Evolutionary conservation across 2,888 invertebrate species (phyloP).

Genomic region (Limnephilus rhombicus): DNA sequence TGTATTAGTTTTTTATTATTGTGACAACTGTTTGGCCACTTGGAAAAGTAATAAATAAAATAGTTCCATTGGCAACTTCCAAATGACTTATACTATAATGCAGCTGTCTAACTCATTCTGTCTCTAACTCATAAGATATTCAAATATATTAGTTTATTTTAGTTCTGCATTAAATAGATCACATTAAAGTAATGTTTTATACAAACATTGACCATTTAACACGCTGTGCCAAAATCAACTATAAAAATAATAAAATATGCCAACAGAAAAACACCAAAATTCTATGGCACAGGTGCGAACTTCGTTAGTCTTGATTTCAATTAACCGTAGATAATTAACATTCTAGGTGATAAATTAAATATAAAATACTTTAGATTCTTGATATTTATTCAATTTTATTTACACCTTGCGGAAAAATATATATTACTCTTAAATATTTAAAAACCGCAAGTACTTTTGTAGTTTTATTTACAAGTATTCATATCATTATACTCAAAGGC

Average conservation of each 20-base stretch:
- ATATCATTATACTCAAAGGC: slow-evolving; percentile 35
- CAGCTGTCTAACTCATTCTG: background rate
- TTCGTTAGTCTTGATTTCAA: slow-evolving; percentile 45
- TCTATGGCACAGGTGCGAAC: slow-evolving; percentile 58
- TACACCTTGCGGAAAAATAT: slow-evolving; percentile 58
- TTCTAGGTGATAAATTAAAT: slow-evolving; percentile 44
- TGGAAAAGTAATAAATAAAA: background rate
- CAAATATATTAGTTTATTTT: slow-evolving; percentile 36
- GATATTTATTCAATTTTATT: slow-evolving; percentile 42
- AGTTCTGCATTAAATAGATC: slow-evolving; percentile 40
- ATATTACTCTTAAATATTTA: slow-evolving; percentile 54
- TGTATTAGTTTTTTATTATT: too few species aligned
- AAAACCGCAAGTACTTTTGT: slow-evolving; percentile 53
- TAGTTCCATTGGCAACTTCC: background rate
- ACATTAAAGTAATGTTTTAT: slow-evolving; percentile 18
- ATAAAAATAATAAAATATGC: slow-evolving; percentile 45
- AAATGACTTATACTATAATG: background rate
- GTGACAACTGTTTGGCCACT: background rate
- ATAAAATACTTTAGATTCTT: slow-evolving; percentile 43
- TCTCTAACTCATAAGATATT: slow-evolving; percentile 13
- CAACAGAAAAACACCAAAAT: slow-evolving; percentile 49
- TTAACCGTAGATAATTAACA: slow-evolving; percentile 11
- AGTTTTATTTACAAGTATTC: slow-evolving; percentile 39
- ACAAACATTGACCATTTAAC: slow-evolving; percentile 33
- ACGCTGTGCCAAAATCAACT: slow-evolving; percentile 18